These are phyloP conservation scores for Falco concolor DNA, from an alignment of 2,797 vertebrate species.

Conservation along the genomic window DNA sequence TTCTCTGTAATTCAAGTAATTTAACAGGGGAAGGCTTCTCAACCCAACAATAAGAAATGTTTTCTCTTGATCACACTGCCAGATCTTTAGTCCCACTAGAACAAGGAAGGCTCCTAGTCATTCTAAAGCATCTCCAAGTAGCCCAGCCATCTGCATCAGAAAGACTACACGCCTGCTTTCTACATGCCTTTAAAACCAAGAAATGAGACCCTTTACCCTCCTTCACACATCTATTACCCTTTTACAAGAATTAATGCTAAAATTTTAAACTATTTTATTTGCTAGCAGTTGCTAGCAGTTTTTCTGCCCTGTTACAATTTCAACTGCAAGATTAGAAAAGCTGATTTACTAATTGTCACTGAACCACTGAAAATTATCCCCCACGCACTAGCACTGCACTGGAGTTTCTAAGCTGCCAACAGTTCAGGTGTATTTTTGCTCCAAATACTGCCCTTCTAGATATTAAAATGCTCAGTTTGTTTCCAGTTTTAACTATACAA, in stretches of 20 bases:
- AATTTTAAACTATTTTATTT: neutral
- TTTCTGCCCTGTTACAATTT: neutral
- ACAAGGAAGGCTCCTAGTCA: neutral
- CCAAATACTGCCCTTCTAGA: neutral
- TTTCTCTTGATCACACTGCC: neutral
- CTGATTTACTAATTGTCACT: neutral
- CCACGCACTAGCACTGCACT: neutral
- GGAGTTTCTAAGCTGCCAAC: rapidly evolving
- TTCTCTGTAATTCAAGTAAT: neutral
- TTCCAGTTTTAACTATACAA: neutral
- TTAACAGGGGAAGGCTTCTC: neutral
- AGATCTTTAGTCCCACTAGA: neutral
- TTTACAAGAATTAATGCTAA: neutral
- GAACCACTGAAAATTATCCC: neutral
- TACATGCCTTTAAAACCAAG: neutral
- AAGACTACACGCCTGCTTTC: neutral
- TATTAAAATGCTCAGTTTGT: neutral
- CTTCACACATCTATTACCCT: neutral
- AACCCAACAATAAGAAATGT: neutral
- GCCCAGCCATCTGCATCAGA: neutral
- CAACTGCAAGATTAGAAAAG: neutral
- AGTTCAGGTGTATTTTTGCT: neutral
- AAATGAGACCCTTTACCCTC: neutral
- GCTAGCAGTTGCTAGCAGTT: neutral
- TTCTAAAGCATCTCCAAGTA: neutral